phyloP scores from a whole-genome alignment of 2,888 invertebrate species.

The Stictocephala bisonia region DNA sequence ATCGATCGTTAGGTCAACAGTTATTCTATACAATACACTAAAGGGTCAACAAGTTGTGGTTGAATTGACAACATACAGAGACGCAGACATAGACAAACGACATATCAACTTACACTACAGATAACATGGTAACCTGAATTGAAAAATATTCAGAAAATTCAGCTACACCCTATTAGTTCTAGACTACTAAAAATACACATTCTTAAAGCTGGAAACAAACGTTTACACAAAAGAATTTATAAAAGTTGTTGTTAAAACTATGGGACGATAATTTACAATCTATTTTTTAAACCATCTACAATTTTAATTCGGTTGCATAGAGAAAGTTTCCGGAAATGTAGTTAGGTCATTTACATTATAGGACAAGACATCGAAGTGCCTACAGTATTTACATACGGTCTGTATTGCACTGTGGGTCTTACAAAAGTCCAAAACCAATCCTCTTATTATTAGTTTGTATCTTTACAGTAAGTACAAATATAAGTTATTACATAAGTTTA shows the following conservation, averaged over 20 bases:
- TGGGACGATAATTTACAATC: slow-evolving; percentile 32
- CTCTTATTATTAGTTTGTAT: no score
- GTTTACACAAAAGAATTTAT: slow-evolving; percentile 10
- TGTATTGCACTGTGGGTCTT: no score
- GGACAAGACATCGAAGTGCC: no score
- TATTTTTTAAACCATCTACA: neutral
- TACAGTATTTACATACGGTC: no score
- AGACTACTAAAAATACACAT: slow-evolving; percentile 39
- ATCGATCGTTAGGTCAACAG: slow-evolving; percentile 30
- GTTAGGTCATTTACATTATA: no score
- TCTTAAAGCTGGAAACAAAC: slow-evolving; percentile 10
- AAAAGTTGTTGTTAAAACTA: slow-evolving; percentile 25
- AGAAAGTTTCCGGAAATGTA: slow-evolving; percentile 11
- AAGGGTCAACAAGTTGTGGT: slow-evolving; percentile 24
- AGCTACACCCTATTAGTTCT: slow-evolving; percentile 28
- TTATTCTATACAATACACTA: slow-evolving; percentile 33
- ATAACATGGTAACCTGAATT: slow-evolving; percentile 41
- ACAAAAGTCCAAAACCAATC: slow-evolving; percentile 11
- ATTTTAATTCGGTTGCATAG: slow-evolving; percentile 34
- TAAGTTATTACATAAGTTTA: no score
- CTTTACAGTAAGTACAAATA: no score
- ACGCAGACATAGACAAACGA: slow-evolving; percentile 11
- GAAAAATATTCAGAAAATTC: slow-evolving; percentile 23
- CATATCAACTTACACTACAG: slow-evolving; percentile 29
- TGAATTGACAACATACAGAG: slow-evolving; percentile 31